Base-by-base conservation (phyloP, 2,113 vertebrate genomes). In the Tychaedon coryphoeus region DNA sequence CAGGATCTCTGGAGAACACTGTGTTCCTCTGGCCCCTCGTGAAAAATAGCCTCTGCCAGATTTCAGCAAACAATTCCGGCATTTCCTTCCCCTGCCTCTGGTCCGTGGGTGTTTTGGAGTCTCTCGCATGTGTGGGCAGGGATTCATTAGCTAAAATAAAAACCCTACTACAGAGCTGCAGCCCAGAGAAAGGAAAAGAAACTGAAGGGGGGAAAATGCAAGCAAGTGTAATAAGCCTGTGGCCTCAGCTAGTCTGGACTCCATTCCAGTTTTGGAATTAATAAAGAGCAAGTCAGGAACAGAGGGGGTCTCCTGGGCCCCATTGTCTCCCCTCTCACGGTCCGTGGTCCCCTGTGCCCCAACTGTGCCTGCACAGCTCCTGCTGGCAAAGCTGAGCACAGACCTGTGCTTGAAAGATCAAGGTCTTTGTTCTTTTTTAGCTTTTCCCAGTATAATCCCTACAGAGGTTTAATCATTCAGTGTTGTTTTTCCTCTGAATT, bases 91-190 rank as follows among this genome's bases (percentile, higher is more conserved):
- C 90, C 90, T 96, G 95, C 94, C 90, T 94, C 92, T 96, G 90
- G 88, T 95, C 88, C 74, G 93, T 94, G 96, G 92, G 96, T 97
- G 94, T 96, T 96, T 97, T 97, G 95, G 96, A 95, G 93, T 88
- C 91, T 94, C 92, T 96, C 23, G 5, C 34, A 14, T 96, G 92
- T 95, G 93, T 95, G 92, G 96, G 96, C 91, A 95, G 96, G 93
- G 94, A 95, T 92, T 97, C 94, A 96, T 97, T 96, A 96, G 96
- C 95, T 95, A 96, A 93, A 96, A 97, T 93, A 96, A 96, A 97
- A 92, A 88, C 69, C 19, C 19, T 84, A 93, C 87, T 91, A 92
- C 88, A 76, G 86, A 91, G 84, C 81, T 78, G 79, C 31, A 2
- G 60, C 18, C 31, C 43, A 76, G 74, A 75, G 43, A 76, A 19